Conservation (phyloP, 2,797 vertebrate genomes). For the Eidolon dupreanum region DNA sequence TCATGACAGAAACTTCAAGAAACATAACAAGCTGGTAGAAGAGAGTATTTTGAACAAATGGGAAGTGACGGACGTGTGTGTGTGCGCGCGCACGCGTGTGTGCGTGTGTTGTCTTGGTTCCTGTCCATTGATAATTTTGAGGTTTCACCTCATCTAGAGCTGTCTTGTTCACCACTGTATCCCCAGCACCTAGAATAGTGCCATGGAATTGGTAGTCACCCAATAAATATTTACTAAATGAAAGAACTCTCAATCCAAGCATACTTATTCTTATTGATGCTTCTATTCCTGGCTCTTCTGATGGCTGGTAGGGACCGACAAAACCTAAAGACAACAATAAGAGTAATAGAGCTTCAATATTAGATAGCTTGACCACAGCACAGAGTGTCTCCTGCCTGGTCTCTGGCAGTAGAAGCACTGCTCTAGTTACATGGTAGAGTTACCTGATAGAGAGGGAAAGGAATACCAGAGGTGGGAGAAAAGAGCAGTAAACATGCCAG, state of each 20-base stretch:
- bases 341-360: neutral
- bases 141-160: neutral
- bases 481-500: neutral
- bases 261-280: neutral
- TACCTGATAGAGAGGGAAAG: neutral
- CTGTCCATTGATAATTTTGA: neutral
- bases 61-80: neutral
- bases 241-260: neutral
- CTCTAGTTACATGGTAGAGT: neutral
- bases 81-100: no score
- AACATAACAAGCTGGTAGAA: slow-evolving; percentile 20
- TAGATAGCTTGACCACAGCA: neutral
- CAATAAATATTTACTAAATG: neutral
- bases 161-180: neutral
- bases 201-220: neutral
- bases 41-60: slow-evolving; percentile 23
- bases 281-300: neutral
- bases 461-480: neutral
- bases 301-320: neutral
- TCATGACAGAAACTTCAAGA: neutral
- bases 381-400: neutral
- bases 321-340: neutral
- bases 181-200: neutral
- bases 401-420: neutral
- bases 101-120: neutral